phyloP scores from a whole-genome alignment of 2,113 vertebrate genomes.

The Seriola quinqueradiata region DNA sequence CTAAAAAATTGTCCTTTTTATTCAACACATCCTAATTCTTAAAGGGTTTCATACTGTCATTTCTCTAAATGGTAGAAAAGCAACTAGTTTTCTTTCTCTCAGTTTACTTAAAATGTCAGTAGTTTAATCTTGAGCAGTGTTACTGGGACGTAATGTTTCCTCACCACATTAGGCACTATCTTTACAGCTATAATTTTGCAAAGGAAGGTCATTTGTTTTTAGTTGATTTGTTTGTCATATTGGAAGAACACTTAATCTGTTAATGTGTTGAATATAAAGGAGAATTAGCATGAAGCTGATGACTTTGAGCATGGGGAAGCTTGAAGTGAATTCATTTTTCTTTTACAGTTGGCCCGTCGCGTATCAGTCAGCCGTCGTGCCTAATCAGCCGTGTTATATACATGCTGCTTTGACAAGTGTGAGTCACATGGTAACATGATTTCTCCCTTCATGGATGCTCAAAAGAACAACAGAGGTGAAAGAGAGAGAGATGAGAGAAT shows the following conservation, averaged over 20 bases:
- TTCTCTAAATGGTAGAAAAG: background rate
- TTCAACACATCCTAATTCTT: slow-evolving; percentile 27
- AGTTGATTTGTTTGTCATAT: background rate
- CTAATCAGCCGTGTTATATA: slow-evolving; percentile 18
- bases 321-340: slow-evolving; percentile 22
- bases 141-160: background rate
- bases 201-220: background rate
- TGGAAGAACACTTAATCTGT: slow-evolving; percentile 11
- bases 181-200: background rate
- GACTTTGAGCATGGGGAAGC: background rate
- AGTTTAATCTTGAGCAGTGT: background rate
- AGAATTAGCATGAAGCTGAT: background rate
- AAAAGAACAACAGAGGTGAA: slow-evolving; percentile 69
- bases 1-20: slow-evolving; percentile 34
- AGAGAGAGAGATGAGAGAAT: slow-evolving; percentile 61
- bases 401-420: slow-evolving; percentile 21
- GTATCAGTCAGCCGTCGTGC: background rate
- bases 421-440: slow-evolving; percentile 40
- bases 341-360: background rate
- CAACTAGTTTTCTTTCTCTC: background rate
- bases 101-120: slow-evolving; percentile 1
- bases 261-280: background rate
- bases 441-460: slow-evolving; percentile 54
- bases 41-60: background rate
- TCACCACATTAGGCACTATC: background rate